Evolutionary conservation across 2,797 vertebrate genomes (phyloP).

Genomic region (Poeciliopsis presidionis): DNA sequence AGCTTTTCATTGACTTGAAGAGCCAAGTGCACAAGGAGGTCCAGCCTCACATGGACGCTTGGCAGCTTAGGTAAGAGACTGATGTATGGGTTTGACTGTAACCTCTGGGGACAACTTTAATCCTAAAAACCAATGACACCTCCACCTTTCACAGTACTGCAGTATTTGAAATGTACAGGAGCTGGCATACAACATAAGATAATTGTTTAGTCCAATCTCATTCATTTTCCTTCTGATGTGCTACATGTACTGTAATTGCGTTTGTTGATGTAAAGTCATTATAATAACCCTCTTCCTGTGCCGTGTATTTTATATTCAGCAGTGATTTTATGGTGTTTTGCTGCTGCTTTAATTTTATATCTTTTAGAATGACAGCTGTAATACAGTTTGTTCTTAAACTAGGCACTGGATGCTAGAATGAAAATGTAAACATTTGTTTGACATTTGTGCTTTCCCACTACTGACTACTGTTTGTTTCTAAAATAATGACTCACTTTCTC

Average conservation of each 20-base stretch:
- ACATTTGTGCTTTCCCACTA: not conserved
- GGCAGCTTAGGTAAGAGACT: constrained; percentile 44
- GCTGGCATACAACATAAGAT: constrained; percentile 12
- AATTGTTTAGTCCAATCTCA: constrained; percentile 32
- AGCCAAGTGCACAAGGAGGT: not conserved
- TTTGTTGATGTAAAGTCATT: constrained; percentile 27
- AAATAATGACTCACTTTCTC: not conserved
- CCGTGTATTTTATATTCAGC: not conserved
- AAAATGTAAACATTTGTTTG: not conserved
- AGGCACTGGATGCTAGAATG: not conserved
- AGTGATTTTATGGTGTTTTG: not conserved
- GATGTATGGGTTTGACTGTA: constrained; percentile 42
- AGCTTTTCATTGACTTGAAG: not conserved
- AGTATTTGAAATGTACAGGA: constrained; percentile 27
- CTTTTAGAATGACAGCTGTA: not conserved
- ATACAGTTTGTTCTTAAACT: not conserved
- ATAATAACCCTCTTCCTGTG: constrained; percentile 36
- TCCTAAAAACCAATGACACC: constrained; percentile 23
- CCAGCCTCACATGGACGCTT: constrained; percentile 16
- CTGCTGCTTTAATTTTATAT: not conserved
- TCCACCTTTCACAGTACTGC: constrained; percentile 17
- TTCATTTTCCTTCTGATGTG: constrained; percentile 22
- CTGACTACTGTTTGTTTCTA: not conserved
- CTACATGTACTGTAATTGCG: constrained; percentile 49
- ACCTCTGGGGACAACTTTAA: constrained; percentile 36